phyloP scores from a whole-genome alignment of 2,113 vertebrate genomes.

The Phrynocephalus versicolor region DNA sequence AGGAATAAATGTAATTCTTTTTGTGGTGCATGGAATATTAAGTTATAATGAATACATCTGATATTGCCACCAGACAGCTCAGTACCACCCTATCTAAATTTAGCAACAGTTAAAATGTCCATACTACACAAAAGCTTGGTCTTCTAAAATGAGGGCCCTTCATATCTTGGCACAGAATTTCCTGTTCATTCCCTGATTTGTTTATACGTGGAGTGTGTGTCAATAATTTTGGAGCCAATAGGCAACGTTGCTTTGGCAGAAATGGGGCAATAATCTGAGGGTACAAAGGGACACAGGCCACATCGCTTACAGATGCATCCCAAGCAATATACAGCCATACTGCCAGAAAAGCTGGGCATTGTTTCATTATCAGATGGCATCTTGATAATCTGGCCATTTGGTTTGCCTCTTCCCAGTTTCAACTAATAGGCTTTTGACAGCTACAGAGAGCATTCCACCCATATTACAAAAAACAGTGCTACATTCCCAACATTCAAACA shows the following conservation, averaged over 20 bases:
- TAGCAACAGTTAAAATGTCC: conserved; percentile 57
- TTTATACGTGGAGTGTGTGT: neutral
- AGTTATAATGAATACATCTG: conserved; percentile 16
- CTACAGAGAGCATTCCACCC: too few species aligned
- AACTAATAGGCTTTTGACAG: neutral
- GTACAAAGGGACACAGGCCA: neutral
- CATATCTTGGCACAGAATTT: conserved; percentile 53
- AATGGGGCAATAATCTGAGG: neutral
- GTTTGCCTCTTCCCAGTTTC: neutral
- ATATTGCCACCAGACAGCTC: conserved; percentile 33
- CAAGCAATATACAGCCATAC: neutral
- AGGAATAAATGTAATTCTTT: conserved; percentile 46
- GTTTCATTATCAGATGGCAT: neutral
- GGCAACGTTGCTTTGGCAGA: neutral
- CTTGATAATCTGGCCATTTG: neutral
- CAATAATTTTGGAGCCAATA: neutral
- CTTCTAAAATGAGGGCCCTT: conserved; percentile 26
- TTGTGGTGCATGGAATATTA: conserved; percentile 47
- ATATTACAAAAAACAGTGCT: neutral
- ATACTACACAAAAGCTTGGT: conserved; percentile 56
- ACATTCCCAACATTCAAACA: too few species aligned
- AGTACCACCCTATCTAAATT: conserved; percentile 55
- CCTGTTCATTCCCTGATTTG: conserved; percentile 49
- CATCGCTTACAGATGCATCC: neutral
- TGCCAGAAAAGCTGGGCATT: neutral